Base-by-base conservation (phyloP, 2,888 invertebrate species). In the Aporophyla lueneburgensis region DNA sequence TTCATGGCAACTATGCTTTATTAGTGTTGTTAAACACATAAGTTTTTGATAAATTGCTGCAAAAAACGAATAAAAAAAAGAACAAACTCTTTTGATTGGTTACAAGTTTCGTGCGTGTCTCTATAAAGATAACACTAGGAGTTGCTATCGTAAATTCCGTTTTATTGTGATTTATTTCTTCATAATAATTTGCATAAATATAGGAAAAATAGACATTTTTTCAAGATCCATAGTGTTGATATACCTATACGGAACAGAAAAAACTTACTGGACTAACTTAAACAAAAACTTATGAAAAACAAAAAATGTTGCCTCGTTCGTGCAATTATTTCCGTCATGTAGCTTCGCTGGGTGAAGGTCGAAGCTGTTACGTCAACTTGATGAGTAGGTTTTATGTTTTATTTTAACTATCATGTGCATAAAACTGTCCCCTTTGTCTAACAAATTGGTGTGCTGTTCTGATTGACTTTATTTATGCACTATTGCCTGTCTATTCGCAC, bases 241-340 rank as follows among this genome's bases (percentile, higher is more conserved):
- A 87, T 68, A 81, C 84, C 80, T 33, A 83, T 12, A 43, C 49
- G 12, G 24, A 24, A 24, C 33, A 33, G 27, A 65, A 75, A 80
- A 80, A 75, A 72, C 12, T 4, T 16, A 68, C n/a, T 70, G 0
- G n/a, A 56, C 24, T 16, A 53, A 75, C 49, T 58, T 56, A 72
- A n/a, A 74, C 61, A 79, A 79, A 78, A 69, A 83, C 85, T 86
- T 88, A 85, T 74, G 74, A 81, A 73, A 85, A 82, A 85, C 77
- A 89, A 86, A 86, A 84, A 80, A 83, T 86, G 84, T 88, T 82
- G 84, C 84, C 88, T 88, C 86, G 89, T 90, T 82, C 88, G 76
- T 85, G 86, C 88, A 90, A 93, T 93, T 91, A 93, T 92, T 92
- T 93, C 91, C 90, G 88, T 89, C 89, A 87, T 90, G 86, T 78